These are phyloP conservation scores for Onychomys torridus DNA, from an alignment of 2,797 vertebrate species.

Conservation along the genomic window DNA sequence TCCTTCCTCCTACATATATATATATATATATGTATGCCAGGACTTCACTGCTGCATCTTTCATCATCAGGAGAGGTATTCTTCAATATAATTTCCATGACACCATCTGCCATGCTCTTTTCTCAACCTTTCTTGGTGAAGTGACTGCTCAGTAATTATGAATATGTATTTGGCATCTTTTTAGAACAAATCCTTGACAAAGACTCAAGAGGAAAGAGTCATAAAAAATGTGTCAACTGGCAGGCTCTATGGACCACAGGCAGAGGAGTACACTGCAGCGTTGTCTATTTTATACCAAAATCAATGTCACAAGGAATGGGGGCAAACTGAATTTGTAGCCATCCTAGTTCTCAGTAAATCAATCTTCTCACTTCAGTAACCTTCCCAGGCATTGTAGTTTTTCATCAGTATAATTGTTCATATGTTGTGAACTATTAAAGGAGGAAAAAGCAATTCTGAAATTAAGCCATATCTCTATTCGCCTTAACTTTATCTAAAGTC, in stretches of 20 bases:
- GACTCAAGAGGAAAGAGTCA: conserved; percentile 6
- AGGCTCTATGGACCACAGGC: conserved; percentile 9
- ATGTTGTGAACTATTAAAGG: not conserved
- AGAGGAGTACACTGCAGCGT: not conserved
- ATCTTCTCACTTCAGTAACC: not conserved
- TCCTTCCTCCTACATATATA: not conserved
- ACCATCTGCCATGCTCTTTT: conserved; percentile 57
- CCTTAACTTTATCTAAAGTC: not conserved
- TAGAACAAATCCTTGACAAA: conserved; percentile 42
- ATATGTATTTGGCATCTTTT: conserved; percentile 44
- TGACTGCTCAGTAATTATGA: conserved; percentile 54
- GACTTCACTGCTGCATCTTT: not conserved
- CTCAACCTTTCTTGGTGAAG: not conserved
- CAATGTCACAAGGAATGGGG: not conserved
- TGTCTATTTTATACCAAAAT: conserved; percentile 23
- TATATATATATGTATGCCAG: not conserved
- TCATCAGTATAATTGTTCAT: not conserved
- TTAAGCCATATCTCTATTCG: conserved; percentile 7
- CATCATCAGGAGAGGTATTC: not conserved
- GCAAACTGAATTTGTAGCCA: conserved; percentile 35
- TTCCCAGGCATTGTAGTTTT: not conserved
- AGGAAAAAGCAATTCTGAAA: conserved; percentile 21
- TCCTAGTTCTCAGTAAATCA: not conserved
- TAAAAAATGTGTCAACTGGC: not conserved
- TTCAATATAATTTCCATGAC: conserved; percentile 60